A percentile compares a stretch with the other conserved stretches of the same genome.
These are phyloP conservation scores for Hippocampus zosterae DNA, from an alignment of 2,113 vertebrate species.

Conservation along the genomic window DNA sequence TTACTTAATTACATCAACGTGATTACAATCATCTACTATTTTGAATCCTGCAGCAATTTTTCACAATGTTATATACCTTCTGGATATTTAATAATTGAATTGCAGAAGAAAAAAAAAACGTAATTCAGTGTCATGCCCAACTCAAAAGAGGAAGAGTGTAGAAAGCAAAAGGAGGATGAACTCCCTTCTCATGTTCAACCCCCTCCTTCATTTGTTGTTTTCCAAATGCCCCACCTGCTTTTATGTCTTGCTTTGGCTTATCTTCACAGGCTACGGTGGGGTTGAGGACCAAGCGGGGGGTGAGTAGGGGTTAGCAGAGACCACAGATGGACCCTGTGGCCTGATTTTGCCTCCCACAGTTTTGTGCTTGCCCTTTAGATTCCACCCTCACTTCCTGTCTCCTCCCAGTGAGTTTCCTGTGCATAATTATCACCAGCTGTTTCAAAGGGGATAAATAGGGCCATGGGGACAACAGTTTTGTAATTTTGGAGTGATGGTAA, in stretches of 20 bases:
- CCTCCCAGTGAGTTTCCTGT: conserved; percentile 63
- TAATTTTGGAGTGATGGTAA: conserved; percentile 67
- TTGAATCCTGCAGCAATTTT: background rate
- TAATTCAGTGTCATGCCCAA: background rate
- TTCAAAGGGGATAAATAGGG: conserved; percentile 61
- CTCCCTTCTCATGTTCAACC: too few relatives aligned
- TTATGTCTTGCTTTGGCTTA: conserved; percentile 49
- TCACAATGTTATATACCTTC: background rate
- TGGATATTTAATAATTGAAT: background rate
- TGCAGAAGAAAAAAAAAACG: too few relatives aligned
- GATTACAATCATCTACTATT: background rate
- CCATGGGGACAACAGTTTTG: conserved; percentile 73
- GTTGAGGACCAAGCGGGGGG: conserved; percentile 13
- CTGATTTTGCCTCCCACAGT: conserved; percentile 38
- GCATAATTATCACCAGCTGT: conserved; percentile 76
- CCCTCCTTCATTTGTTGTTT: too few relatives aligned
- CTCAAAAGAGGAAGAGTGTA: background rate
- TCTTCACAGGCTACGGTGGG: conserved; percentile 42
- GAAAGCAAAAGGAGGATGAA: too few relatives aligned
- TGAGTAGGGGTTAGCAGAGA: conserved; percentile 21
- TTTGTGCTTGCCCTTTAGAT: conserved; percentile 36
- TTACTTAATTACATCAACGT: background rate
- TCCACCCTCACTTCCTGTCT: conserved; percentile 56
- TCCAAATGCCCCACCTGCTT: background rate
- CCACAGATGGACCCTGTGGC: conserved; percentile 45